Evolutionary conservation across 2,797 vertebrate species (phyloP).

Genomic region (Pantherophis alleghaniensis): DNA sequence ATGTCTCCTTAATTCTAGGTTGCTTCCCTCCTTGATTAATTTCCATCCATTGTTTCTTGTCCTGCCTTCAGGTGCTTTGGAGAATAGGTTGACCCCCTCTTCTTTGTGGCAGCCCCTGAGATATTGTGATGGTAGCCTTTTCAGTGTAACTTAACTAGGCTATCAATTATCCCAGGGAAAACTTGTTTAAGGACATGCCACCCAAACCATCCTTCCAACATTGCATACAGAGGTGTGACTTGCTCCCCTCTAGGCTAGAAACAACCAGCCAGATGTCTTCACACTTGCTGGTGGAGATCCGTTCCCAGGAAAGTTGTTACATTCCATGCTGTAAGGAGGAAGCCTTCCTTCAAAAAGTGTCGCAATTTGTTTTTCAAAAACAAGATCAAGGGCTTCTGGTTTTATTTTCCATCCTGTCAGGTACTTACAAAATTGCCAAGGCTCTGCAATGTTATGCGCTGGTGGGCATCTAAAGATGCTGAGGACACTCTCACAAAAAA

Average conservation of each 20-base stretch:
- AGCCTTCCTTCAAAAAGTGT: not conserved
- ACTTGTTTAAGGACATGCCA: constrained; percentile 48
- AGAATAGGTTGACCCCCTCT: not conserved
- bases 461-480: not conserved
- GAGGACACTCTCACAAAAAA: not conserved
- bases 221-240: constrained; percentile 53
- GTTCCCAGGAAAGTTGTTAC: not conserved
- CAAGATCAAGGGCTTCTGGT: not conserved
- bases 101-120: not conserved
- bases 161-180: constrained; percentile 57
- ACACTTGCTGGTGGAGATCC: not conserved
- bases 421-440: not conserved
- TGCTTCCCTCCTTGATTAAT: not conserved
- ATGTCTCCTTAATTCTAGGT: not conserved
- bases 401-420: not conserved
- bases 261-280: not conserved
- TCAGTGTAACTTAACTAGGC: constrained; percentile 27
- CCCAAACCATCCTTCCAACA: constrained; percentile 53
- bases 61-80: not conserved
- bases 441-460: not conserved
- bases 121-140: not conserved
- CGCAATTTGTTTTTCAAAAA: not conserved
- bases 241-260: constrained; percentile 6
- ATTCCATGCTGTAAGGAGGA: not conserved
- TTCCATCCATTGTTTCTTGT: not conserved